Evolutionary conservation across 2,797 vertebrate species (phyloP), one percentile per base, ranked within the genome.

Genomic region (Sebastes kiyomatsui): DNA sequence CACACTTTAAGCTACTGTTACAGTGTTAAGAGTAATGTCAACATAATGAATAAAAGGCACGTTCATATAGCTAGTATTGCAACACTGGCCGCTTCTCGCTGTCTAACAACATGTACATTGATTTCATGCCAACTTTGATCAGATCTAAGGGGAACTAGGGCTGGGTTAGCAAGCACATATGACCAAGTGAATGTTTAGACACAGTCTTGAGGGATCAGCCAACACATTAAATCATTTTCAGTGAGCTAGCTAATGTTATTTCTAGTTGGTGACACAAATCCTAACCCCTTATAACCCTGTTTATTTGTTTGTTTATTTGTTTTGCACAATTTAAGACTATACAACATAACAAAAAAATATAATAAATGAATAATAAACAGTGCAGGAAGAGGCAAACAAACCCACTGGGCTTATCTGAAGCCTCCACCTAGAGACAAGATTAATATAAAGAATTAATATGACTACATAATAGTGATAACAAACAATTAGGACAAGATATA

Each of bases 111-210:
- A 65, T 61, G 33, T 20, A 38, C 30, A 46, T 58, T 52, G 67
- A 81, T 77, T 70, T 49, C n/a, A 25, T 28, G 52, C 28, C 59
- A 46, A n/a, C 30, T 84, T 73, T 83, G 13, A 64, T 74, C 64
- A 23, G 4, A 75, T 75, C 12, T 10, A 10, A 35, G 3, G 7
- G 5, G 12, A 3, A 60, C 7, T 18, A 7, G 11, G 56, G 23
- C 73, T 61, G 42, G 20, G 52, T 38, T 49, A 46, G 22, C 28
- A 3, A 56, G 11, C 10, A 2, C 32, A 66, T 23, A 30, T 70
- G 52, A 52, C 10, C 4, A 10, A 69, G 8, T 64, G 7, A 16
- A 12, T 56, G 28, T 1, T 70, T 22, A 7, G 7, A 5, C 23
- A 66, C 20, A 23, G 16, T n/a, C 7, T 2, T 4, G 5, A 46